Conservation (phyloP, 2,797 vertebrate species). For the Onychomys leucogaster region DNA sequence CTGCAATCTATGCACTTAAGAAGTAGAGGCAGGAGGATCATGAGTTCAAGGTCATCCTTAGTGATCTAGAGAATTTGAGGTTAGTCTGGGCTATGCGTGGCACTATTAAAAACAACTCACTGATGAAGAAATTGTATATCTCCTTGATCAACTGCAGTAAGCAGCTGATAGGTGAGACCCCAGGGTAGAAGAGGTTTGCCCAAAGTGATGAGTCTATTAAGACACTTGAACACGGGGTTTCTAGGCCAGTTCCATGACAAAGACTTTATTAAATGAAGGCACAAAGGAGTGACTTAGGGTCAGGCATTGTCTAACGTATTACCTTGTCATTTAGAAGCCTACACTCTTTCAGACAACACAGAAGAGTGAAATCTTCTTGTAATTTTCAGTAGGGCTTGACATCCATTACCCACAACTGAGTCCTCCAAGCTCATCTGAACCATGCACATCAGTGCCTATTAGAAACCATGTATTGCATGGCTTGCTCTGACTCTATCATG, state of each 20-base stretch:
- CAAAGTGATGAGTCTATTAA: background rate
- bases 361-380: background rate
- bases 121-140: background rate
- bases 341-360: background rate
- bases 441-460: conserved; percentile 5
- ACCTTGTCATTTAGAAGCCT: background rate
- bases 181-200: background rate
- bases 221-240: background rate
- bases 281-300: background rate
- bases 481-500: background rate
- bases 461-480: conserved; percentile 29
- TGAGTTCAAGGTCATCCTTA: background rate
- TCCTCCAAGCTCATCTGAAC: background rate
- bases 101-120: background rate
- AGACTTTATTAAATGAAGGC: background rate
- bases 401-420: background rate
- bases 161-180: background rate
- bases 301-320: background rate
- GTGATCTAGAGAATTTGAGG: background rate
- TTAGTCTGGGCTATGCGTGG: background rate
- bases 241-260: background rate
- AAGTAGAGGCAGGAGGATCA: background rate
- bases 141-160: background rate
- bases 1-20: background rate
- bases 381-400: background rate